Evolutionary conservation across 2,113 vertebrate species (phyloP).

Genomic region (Nyctereutes procyonoides): DNA sequence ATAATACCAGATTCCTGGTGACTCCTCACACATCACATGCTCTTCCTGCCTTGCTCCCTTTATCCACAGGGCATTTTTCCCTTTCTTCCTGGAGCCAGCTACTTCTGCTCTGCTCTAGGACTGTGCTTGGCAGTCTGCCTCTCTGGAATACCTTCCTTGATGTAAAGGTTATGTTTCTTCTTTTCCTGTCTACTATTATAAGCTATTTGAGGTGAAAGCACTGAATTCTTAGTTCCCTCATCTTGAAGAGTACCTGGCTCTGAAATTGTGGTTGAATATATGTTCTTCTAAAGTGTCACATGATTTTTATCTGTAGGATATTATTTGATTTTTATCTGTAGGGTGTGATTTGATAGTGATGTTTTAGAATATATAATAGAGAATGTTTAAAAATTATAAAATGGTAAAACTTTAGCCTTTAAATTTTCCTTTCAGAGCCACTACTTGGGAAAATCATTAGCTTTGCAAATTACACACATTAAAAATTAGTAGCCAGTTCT

Average conservation of each 20-base stretch:
- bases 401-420: not conserved
- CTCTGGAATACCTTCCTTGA: not conserved
- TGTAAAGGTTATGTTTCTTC: not conserved
- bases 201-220: not conserved
- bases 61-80: not conserved
- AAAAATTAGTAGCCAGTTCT: slow-evolving; percentile 55
- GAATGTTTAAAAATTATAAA: slow-evolving; percentile 9
- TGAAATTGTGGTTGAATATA: not conserved
- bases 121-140: not conserved
- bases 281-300: slow-evolving; percentile 11
- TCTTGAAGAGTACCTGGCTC: slow-evolving; percentile 4
- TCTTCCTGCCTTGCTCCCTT: not conserved
- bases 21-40: not conserved
- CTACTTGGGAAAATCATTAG: slow-evolving; percentile 27
- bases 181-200: not conserved
- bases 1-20: not conserved
- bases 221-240: not conserved
- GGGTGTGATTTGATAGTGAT: slow-evolving; percentile 21
- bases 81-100: not conserved
- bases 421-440: slow-evolving; percentile 33
- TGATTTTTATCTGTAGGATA: slow-evolving; percentile 15
- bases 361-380: not conserved
- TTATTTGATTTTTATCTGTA: not conserved
- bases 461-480: slow-evolving; percentile 56
- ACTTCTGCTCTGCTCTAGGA: not conserved